A percentile compares a stretch with the other conserved stretches of the same genome.
Evolutionary conservation across 1,140 invertebrate species (phyloP).

Genomic region (Arctopsyche grandis): DNA sequence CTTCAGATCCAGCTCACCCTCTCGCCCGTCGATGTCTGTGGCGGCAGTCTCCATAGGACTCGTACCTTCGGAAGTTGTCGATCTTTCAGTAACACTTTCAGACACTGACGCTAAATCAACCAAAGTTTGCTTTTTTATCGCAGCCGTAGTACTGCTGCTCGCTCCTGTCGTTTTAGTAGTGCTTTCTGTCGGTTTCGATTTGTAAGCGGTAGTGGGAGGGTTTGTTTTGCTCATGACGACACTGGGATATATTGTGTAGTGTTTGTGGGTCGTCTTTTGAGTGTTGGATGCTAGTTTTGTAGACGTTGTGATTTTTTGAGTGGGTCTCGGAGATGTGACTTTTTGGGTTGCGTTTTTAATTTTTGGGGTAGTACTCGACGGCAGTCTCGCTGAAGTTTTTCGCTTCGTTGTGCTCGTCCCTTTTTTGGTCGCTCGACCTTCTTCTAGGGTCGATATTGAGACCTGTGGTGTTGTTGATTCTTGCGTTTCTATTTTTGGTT

Average conservation of each 20-base stretch:
- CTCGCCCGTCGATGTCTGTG: conserved; percentile 61
- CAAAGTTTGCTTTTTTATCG: conserved; percentile 38
- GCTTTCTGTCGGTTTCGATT: conserved; percentile 57
- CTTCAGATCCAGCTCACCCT: conserved; percentile 63
- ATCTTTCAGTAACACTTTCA: conserved; percentile 59
- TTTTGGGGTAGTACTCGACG: conserved; percentile 58
- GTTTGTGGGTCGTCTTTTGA: conserved; percentile 61
- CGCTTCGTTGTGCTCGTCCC: conserved; percentile 41
- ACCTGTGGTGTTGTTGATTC: conserved; percentile 54
- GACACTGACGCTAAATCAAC: conserved; percentile 51
- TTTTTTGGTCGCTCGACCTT: conserved; percentile 58
- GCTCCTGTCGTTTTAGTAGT: conserved; percentile 57
- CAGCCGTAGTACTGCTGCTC: conserved; percentile 60
- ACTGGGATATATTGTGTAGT: conserved; percentile 62
- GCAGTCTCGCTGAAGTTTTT: conserved; percentile 24
- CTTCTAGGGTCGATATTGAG: conserved; percentile 56
- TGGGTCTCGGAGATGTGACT: conserved; percentile 44
- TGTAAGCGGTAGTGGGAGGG: conserved; percentile 53
- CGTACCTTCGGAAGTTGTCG: conserved; percentile 57
- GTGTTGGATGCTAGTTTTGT: conserved; percentile 52
- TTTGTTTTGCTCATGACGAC: conserved; percentile 55
- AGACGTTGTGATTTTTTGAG: not conserved
- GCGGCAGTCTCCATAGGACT: conserved; percentile 58
- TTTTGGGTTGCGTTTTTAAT: conserved; percentile 42
- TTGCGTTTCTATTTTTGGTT: conserved; percentile 37